A percentile compares a stretch with the other conserved stretches of the same genome.
Conservation (phyloP, 2,797 vertebrate genomes). For the Mus minutoides region DNA sequence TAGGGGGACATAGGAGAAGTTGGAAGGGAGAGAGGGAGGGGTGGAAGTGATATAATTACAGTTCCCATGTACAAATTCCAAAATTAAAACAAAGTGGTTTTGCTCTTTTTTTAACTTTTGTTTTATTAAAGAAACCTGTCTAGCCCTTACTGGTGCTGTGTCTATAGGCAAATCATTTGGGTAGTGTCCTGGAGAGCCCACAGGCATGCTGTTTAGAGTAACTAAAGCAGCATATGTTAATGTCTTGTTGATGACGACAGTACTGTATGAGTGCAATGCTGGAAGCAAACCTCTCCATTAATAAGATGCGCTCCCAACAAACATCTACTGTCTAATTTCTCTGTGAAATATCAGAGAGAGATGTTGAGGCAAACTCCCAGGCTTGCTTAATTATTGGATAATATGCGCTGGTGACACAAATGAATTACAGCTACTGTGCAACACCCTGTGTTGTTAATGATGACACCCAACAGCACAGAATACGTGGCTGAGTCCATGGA, state of each 20-base stretch:
- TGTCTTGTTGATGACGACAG: not conserved
- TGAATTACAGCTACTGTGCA: not conserved
- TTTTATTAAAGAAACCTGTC: not conserved
- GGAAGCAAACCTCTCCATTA: not conserved
- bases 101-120: not conserved
- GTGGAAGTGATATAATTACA: not conserved
- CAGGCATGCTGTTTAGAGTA: not conserved
- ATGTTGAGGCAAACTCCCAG: not conserved
- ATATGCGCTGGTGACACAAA: not conserved
- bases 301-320: not conserved
- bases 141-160: not conserved
- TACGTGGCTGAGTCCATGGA: not conserved
- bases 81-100: not conserved
- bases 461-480: not conserved
- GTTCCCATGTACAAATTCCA: not conserved
- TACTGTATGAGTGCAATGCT: not conserved
- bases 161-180: not conserved
- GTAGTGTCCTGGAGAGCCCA: not conserved
- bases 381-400: conserved; percentile 30
- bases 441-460: not conserved
- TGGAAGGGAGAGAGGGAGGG: too few species aligned
- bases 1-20: not conserved
- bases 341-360: conserved; percentile 37
- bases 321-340: not conserved
- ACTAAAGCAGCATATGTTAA: not conserved